phyloP scores from a whole-genome alignment of 2,113 vertebrate species.

The Mugil cephalus region DNA sequence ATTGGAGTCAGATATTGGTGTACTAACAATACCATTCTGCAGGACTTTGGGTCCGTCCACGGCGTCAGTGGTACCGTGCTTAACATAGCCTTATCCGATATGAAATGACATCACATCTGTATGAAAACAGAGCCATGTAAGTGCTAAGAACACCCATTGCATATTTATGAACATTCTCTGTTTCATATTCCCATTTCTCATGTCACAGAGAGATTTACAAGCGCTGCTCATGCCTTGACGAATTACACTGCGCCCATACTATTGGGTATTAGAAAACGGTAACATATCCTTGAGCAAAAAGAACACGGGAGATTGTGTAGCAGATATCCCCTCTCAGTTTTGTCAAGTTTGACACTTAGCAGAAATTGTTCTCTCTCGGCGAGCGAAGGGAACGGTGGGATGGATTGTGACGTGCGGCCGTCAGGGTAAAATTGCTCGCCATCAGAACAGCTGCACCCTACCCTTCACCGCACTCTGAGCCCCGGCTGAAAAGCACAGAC shows the following conservation, averaged over 20 bases:
- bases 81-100: conserved; percentile 34
- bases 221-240: conserved; percentile 64
- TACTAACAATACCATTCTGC: background rate
- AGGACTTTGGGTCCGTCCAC: background rate
- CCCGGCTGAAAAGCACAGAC: conserved; percentile 11
- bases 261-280: conserved; percentile 59
- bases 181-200: conserved; percentile 75
- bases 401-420: conserved; percentile 17
- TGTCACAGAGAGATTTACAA: conserved; percentile 73
- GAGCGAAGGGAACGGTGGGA: conserved; percentile 11
- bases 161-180: conserved; percentile 75
- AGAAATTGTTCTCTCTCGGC: conserved; percentile 45
- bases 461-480: background rate
- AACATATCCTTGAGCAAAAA: conserved; percentile 20
- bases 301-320: conserved; percentile 28
- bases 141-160: conserved; percentile 52
- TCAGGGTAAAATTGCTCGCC: conserved; percentile 1
- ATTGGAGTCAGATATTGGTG: background rate
- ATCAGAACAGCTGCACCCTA: background rate
- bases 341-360: conserved; percentile 47
- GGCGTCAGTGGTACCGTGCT: conserved; percentile 5
- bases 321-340: conserved; percentile 44
- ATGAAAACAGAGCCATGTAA: conserved; percentile 34
- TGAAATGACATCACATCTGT: conserved; percentile 46
- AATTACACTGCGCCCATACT: conserved; percentile 62